Evolutionary conservation across 2,113 vertebrate species (phyloP), one percentile per base, ranked within the genome.

Genomic region (Phaetusa simplex): DNA sequence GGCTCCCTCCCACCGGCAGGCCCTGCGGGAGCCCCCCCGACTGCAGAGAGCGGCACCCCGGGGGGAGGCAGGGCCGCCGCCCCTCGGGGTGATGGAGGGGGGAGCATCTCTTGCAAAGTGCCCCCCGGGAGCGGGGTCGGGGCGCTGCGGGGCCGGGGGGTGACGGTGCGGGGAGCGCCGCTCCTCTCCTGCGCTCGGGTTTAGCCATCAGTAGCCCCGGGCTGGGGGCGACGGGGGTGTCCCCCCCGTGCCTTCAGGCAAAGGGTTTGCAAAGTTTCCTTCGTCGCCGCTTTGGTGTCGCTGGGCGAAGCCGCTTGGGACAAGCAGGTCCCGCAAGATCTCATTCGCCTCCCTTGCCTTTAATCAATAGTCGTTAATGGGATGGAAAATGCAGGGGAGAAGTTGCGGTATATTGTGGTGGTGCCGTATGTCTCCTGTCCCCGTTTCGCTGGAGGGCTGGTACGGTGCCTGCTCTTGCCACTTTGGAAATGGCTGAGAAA

Each of bases 331-430:
- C 61, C 58, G 12, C 73, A 36, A 5, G 62, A 2, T 83, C 43
- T 14, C 50, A 2, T 12, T 12, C 2, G 15, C 71, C 17, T 14
- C 71, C 22, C 42, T 16, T 14, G 49, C 70, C 22, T 47, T 10
- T 40, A 9, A 2, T 19, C 72, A 4, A 2, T 8, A 8, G 70
- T 0, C 15, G 43, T 24, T 19, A 47, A 3, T 0, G 79, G 23
- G 88, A 7, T 36, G 86, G 61, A 13, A 14, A 72, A 58, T 0
- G 81, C 81, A 0, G 56, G 3, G 43, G 34, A 6, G 70, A 40
- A 86, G 36, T 73, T 43, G 71, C 81, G 23, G 67, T 7, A 2
- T 12, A 2, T 62, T 20, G 59, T 4, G 65, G 61, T 26, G 32
- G 23, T 21, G 70, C 67, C 18, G 38, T 62, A 1, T 14, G 27